Base-by-base conservation (phyloP, 2,888 invertebrate genomes). In the Euplagia quadripunctaria region DNA sequence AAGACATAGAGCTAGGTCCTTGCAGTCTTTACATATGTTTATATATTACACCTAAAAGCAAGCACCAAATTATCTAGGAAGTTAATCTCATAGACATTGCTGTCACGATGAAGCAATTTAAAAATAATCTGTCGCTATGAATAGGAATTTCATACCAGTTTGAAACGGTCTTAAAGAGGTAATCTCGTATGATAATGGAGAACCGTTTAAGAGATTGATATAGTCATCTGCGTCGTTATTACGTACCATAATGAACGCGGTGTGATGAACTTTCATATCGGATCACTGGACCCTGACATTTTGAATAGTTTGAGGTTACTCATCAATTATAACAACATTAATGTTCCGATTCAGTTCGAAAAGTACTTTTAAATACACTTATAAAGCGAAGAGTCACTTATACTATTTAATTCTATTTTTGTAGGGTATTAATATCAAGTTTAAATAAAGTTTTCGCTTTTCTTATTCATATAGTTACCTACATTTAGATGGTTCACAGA, bases 231-330 rank as follows among this genome's bases (percentile, higher is more conserved):
- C 87, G 86, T 91, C 90, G 90, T 92, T 93, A 94, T 93, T 93
- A 92, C 90, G 87, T 89, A 88, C 90, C 91, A 91, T 94, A 94
- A 94, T 94, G 92, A 94, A 92, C 91, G 90, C 87, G 87, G 90
- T 91, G 90, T 94, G 94, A 94, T 94, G 94, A 94, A 94, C 94
- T 94, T 94, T 94, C 91, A 86, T 93, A 91, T 91, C 90, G 89
- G 85, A 90, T 89, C 87, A 82, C 81, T 84, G 88, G 87, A 89
- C 90, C 92, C 91, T 94, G 94, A 94, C 94, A 94, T 94, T 93
- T 94, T 86, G 88, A 91, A 88, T 89, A 85, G 86, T 87, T 88
- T 85, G 86, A 88, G 88, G 87, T 88, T 87, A 89, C 87, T 90
- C 90, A 90, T 91, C 89, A 88, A 92, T 91, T 92, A 90, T 91